Evolutionary conservation across 2,113 vertebrate genomes (phyloP), one percentile per base, ranked within the genome.

Genomic region (Hypanus sabinus): DNA sequence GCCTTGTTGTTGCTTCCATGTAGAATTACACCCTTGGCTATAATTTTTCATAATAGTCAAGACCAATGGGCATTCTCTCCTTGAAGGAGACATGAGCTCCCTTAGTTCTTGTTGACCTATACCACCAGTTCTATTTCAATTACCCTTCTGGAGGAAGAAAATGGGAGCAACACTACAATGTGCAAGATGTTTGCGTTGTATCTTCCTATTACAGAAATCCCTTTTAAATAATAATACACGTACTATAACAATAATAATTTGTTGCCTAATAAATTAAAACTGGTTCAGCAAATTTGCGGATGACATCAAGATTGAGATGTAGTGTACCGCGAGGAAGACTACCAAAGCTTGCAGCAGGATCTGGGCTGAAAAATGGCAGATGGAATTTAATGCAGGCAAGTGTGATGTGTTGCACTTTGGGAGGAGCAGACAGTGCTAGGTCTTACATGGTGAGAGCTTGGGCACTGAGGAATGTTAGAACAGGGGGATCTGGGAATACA

Each of bases 1-100:
- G 95, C 94, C 94, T 38, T 79, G 93, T 93, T 87, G 95, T 95
- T 94, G 60, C 95, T 94, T 94, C 80, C 93, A 94, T 95, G 95
- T 95, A 94, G 95, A 95, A 79, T 62, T 27, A 68, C 55, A 94
- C 94, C 94, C 92, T 73, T 62, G 94, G 94, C 94, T 94, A 60
- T 90, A 73, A 94, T 94, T 75, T 94, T 80, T 94, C 94, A 94
- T 93, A 94, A 94, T 75, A 94, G 87, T 38, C 24, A 85, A 79
- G 70, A 65, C 65, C 80, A 92, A 80, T 73, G 87, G 87, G 81
- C 16, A 70, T 12, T 83, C 80, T 68, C 27, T 83, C 79, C 94
- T 38, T 73, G 76, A 94, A 36, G 93, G 62, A 94, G 70, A 94
- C 80, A 73, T 57, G 77, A 60, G 36, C 75, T 93, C 92, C 92